Evolutionary conservation across 2,888 invertebrate genomes (phyloP).

Genomic region (Cheilosia grossa): DNA sequence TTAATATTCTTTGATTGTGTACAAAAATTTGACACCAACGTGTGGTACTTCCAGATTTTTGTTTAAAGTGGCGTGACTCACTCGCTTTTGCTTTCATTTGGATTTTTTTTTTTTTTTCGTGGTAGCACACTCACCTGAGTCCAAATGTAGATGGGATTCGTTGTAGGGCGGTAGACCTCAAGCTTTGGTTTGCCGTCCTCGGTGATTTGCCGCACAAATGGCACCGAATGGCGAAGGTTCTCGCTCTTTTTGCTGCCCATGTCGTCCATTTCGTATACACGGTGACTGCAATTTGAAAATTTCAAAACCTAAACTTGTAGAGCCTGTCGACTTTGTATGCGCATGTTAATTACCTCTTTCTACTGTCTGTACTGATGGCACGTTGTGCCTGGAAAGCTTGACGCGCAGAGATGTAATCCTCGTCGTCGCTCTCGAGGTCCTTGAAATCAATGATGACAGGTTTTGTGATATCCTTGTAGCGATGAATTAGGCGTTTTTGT

Average conservation of each 20-base stretch:
- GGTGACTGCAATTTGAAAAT: slow-evolving; percentile 77
- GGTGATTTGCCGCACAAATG: slow-evolving; percentile 86
- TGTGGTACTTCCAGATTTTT: not conserved
- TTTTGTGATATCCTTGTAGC: slow-evolving; percentile 83
- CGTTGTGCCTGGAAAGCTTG: slow-evolving; percentile 86
- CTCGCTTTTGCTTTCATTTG: slow-evolving; percentile 47
- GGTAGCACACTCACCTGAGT: slow-evolving; percentile 82
- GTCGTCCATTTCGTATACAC: slow-evolving; percentile 86
- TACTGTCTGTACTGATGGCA: slow-evolving; percentile 86
- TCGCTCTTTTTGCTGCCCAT: slow-evolving; percentile 85
- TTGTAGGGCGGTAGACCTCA: slow-evolving; percentile 85
- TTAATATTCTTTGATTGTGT: slow-evolving; percentile 15
- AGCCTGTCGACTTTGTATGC: not conserved
- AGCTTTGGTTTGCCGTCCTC: slow-evolving; percentile 85
- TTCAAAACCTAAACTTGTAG: not conserved
- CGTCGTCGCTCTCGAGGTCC: slow-evolving; percentile 82
- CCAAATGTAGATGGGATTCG: slow-evolving; percentile 84
- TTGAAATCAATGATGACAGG: slow-evolving; percentile 83
- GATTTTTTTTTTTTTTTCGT: slow-evolving; percentile 11
- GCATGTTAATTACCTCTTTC: slow-evolving; percentile 83
- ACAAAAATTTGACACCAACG: slow-evolving; percentile 10
- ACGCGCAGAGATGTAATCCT: slow-evolving; percentile 85
- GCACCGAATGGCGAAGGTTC: slow-evolving; percentile 86
- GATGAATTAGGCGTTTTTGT: slow-evolving; percentile 82
- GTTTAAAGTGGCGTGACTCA: slow-evolving; percentile 51